Evolutionary conservation across 1,140 invertebrate genomes (phyloP).

Genomic region (Lasioglossum baleicum): DNA sequence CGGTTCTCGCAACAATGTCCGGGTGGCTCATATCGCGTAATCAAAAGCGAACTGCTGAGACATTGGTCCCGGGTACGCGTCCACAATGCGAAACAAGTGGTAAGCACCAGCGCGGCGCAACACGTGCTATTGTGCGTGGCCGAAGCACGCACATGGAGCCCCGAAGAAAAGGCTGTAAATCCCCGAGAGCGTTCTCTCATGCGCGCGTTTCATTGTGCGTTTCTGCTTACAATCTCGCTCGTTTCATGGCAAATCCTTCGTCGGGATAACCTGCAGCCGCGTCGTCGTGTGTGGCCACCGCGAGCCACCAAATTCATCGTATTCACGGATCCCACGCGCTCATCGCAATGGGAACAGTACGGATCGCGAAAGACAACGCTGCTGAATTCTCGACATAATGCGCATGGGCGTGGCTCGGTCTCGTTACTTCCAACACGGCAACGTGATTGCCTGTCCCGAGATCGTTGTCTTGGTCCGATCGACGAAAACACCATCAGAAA

Average conservation of each 20-base stretch:
- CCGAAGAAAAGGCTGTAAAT: conserved; percentile 70
- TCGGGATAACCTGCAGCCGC: conserved; percentile 64
- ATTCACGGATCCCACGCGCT: conserved; percentile 66
- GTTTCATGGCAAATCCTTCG: conserved; percentile 65
- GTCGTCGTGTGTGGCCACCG: conserved; percentile 70
- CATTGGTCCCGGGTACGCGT: conserved; percentile 55
- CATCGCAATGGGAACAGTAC: conserved; percentile 61
- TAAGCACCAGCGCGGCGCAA: conserved; percentile 55
- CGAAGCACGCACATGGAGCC: conserved; percentile 50
- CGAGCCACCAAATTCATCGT: conserved; percentile 71
- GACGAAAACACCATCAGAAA: not conserved
- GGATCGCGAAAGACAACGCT: conserved; percentile 36
- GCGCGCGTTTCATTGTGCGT: conserved; percentile 66
- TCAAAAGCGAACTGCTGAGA: conserved; percentile 60
- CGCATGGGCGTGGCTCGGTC: conserved; percentile 45
- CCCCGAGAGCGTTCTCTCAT: conserved; percentile 57
- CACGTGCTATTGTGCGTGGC: conserved; percentile 65
- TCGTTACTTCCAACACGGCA: not conserved
- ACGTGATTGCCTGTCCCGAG: not conserved
- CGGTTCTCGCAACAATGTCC: conserved; percentile 44
- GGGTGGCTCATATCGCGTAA: conserved; percentile 59
- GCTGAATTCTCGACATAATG: conserved; percentile 18
- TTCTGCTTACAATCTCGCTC: conserved; percentile 67
- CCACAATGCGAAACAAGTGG: conserved; percentile 62
- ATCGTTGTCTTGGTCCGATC: not conserved